Percentiles rank a stretch among this genome's conserved stretches.
phyloP scores from a whole-genome alignment of 2,888 invertebrate species.

The Hydriomena furcata region DNA sequence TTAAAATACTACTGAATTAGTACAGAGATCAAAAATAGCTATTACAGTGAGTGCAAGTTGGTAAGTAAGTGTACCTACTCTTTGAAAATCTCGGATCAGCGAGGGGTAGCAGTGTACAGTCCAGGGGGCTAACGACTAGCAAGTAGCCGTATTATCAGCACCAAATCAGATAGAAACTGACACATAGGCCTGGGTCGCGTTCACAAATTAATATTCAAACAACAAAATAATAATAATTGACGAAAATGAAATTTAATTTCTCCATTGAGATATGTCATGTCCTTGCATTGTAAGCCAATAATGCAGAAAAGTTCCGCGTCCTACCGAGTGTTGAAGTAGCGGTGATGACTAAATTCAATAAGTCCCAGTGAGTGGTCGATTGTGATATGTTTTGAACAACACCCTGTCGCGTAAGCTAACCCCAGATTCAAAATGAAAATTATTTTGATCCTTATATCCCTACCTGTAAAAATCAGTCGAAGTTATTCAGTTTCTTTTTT shows the following conservation, averaged over 20 bases:
- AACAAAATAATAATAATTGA: conserved; percentile 34
- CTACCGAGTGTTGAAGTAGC: conserved; percentile 9
- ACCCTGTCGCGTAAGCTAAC: conserved; percentile 69
- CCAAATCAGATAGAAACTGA: conserved; percentile 48
- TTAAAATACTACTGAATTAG: conserved; percentile 24
- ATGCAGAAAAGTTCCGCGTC: conserved; percentile 14
- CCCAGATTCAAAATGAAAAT: conserved; percentile 60
- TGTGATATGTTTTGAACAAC: conserved; percentile 72
- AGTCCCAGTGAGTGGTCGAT: conserved; percentile 28
- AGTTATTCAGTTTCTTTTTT: conserved; percentile 35
- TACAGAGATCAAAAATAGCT: conserved; percentile 26
- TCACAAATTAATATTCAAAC: conserved; percentile 40
- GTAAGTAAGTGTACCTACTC: no score
- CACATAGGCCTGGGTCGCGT: conserved; percentile 65
- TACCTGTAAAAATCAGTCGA: conserved; percentile 63
- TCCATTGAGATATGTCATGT: conserved; percentile 27
- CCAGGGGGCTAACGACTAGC: conserved; percentile 32
- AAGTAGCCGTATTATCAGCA: conserved; percentile 42
- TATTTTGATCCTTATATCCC: conserved; percentile 64
- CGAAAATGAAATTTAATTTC: conserved; percentile 26
- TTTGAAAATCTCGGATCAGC: background rate
- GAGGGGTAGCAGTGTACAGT: conserved; percentile 15
- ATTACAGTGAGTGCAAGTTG: conserved; percentile 18
- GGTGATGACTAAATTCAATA: conserved; percentile 17
- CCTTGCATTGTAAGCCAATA: conserved; percentile 30